Evolutionary conservation across 1,140 invertebrate genomes (phyloP).

Genomic region (Notospermus geniculatus): DNA sequence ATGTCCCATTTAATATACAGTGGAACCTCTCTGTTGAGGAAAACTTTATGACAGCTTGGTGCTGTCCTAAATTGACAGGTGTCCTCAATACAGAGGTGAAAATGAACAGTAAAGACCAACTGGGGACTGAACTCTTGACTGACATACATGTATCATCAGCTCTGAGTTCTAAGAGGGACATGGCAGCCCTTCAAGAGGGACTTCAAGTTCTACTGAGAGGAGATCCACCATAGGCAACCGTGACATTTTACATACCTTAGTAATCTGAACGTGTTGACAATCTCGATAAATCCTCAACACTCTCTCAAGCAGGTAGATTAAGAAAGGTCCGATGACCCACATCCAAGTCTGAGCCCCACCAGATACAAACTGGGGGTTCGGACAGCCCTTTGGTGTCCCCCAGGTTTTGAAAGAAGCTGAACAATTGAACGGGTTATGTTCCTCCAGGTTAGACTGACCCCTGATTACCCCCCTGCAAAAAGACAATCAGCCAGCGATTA

Average conservation of each 20-base stretch:
- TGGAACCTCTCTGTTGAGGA: no score
- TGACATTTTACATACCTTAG: conserved; percentile 35
- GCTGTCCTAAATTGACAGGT: no score
- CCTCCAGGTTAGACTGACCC: conserved; percentile 32
- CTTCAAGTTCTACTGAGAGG: no score
- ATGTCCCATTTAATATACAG: no score
- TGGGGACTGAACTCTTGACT: no score
- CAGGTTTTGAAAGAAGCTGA: conserved; percentile 28
- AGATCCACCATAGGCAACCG: no score
- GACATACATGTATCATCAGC: no score
- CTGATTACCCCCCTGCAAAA: conserved; percentile 44
- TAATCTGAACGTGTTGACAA: conserved; percentile 43
- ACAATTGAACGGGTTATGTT: conserved; percentile 43
- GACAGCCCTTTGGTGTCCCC: conserved; percentile 20
- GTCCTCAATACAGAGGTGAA: no score
- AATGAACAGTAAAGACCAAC: no score
- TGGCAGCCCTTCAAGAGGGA: no score
- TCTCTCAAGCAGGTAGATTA: conserved; percentile 49
- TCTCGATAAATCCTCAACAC: conserved; percentile 41
- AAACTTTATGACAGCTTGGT: no score
- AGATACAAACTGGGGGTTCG: not conserved
- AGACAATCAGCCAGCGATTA: conserved; percentile 10
- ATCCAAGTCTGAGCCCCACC: conserved; percentile 43
- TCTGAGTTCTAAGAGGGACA: no score
- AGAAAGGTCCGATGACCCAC: conserved; percentile 48